A percentile compares a stretch with the other conserved stretches of the same genome.
These are phyloP conservation scores for Pangasius krempfi DNA, from an alignment of 2,797 vertebrate species.

Conservation along the genomic window DNA sequence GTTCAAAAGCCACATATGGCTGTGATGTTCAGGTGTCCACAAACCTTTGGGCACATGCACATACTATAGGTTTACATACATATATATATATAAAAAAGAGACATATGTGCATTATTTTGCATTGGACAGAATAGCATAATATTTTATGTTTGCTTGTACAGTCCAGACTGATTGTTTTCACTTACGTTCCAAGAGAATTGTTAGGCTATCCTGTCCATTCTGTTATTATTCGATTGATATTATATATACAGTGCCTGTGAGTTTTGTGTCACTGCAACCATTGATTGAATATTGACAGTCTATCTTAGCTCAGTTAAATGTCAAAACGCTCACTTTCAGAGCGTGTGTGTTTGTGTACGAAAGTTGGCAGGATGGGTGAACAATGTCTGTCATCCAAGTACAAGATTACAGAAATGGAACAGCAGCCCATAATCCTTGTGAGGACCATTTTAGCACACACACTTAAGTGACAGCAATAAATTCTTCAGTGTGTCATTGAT, in stretches of 20 bases:
- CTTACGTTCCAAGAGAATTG: not conserved
- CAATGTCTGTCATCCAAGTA: constrained; percentile 53
- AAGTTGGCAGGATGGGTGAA: constrained; percentile 46
- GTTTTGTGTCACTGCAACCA: not conserved
- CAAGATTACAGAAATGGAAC: constrained; percentile 45
- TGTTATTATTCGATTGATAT: not conserved
- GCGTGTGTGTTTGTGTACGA: constrained; percentile 22
- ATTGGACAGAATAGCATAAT: not conserved
- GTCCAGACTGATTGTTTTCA: not conserved
- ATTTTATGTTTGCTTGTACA: not conserved
- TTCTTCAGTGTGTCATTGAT: not conserved
- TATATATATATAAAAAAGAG: too few species aligned
- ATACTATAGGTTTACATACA: too few species aligned
- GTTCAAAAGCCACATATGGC: too few species aligned
- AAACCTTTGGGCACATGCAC: too few species aligned
- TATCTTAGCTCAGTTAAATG: constrained; percentile 9
- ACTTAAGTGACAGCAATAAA: not conserved
- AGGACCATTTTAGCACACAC: not conserved
- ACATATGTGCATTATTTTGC: not conserved
- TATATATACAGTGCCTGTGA: not conserved
- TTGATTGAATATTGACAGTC: not conserved
- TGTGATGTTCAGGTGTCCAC: too few species aligned
- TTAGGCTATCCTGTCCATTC: not conserved
- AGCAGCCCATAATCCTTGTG: constrained; percentile 9
- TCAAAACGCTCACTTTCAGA: constrained; percentile 6